Evolutionary conservation across 1,140 invertebrate genomes (phyloP).

Genomic region (Drosophila bifasciata): DNA sequence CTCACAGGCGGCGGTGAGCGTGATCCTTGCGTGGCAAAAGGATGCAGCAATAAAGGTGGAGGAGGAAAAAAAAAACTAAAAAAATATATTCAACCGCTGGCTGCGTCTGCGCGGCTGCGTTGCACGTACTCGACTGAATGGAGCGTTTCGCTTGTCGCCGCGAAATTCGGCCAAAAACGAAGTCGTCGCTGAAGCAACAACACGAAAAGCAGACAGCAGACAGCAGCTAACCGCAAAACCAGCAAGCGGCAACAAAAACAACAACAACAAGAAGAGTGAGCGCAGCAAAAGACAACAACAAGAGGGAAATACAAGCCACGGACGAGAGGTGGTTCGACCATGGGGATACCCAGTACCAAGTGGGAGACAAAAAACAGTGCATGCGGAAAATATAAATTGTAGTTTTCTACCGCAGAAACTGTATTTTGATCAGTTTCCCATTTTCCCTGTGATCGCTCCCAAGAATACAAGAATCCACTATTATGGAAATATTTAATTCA

Average conservation of each 20-base stretch:
- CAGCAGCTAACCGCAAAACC: slow-evolving; percentile 9
- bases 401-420: too few species aligned
- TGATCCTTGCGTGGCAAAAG: slow-evolving; percentile 25
- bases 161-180: slow-evolving; percentile 67
- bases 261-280: too few species aligned
- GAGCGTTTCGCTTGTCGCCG: slow-evolving; percentile 48
- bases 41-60: background rate
- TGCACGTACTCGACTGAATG: slow-evolving; percentile 77
- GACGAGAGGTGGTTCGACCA: too few species aligned
- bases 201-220: background rate
- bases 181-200: background rate
- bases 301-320: background rate
- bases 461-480: too few species aligned
- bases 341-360: too few species aligned
- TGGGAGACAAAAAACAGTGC: too few species aligned
- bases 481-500: too few species aligned
- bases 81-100: slow-evolving; percentile 25
- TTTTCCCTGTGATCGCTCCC: too few species aligned
- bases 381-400: too few species aligned
- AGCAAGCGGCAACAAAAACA: background rate
- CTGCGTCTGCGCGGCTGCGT: slow-evolving; percentile 77
- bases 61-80: slow-evolving; percentile 14
- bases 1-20: slow-evolving; percentile 26
- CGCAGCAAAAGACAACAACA: slow-evolving; percentile 7
- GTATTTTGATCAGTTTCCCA: too few species aligned